Base-by-base conservation (phyloP, 2,113 vertebrate species). In the Plecturocebus donacophilus region DNA sequence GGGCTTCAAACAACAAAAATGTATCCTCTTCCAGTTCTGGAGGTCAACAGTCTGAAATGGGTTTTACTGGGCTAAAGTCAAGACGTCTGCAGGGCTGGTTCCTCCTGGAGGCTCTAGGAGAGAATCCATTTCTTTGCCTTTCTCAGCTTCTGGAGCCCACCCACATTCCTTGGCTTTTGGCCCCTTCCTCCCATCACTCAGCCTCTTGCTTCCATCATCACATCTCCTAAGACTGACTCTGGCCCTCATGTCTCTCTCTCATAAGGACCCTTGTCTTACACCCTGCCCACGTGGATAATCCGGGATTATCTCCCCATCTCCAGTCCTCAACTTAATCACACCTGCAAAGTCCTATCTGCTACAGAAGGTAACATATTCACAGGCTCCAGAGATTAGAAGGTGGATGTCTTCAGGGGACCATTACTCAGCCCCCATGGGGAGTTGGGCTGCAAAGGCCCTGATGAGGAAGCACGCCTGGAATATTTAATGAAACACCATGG, bases 91-190 rank as follows among this genome's bases (percentile, higher is more conserved):
- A 52, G 52, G 70, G n/a, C 89, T 54, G 40, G 40, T 40, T 90
- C 96, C 54, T 35, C 5, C n/a, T 2, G 7, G 21, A 27, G 52
- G 27, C 19, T 25, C 83, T 20, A 3, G 13, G 16, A 54, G 32
- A 82, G 70, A 58, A 38, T 32, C 81, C 0, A 12, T 23, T 35
- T 32, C 58, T 21, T 19, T 61, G 12, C 4, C n/a, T 32, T 47
- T 16, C 45, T 17, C 32, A 61, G 40, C 19, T 73, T 35, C 38
- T 25, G 20, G 54, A 89, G 8, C 42, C 49, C 2, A 7, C 77
- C 49, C 8, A 0, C 58, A 1, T 38, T 16, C 88, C 49, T 6
- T 38, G 52, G 77, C 30, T 14, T 0, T 1, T 0, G 2, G 79
- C 13, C 32, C 49, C 84, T 32, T 54, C n/a, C 19, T 52, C 7